Base-by-base conservation (phyloP, 1,140 invertebrate genomes). In the Meteorus sp. region DNA sequence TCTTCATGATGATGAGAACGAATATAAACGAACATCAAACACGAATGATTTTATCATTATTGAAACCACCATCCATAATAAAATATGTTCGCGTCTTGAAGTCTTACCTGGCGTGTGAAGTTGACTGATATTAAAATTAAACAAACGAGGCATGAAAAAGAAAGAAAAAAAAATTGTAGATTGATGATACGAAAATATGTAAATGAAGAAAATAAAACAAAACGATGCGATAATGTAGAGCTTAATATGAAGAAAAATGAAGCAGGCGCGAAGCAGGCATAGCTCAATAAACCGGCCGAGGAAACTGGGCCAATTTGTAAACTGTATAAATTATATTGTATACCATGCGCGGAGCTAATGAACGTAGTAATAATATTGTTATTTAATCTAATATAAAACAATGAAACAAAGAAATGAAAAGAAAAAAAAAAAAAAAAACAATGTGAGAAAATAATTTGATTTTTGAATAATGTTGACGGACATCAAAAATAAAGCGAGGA, bases 1-100 rank as follows among this genome's bases (percentile, higher is more conserved):
- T n/a, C 27, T 31, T 43, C 17, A 8, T 2, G 22, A 56, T n/a
- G 41, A 23, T 35, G 5, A 5, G 20, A 19, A 5, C 20, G 3
- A 52, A 35, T 35, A 23, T 52, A 11, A 8, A 51, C 33, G 20
- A 72, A 70, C 72, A 53, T n/a, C n/a, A 39, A 62, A 52, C 22
- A 25, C 51, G 8, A 7, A 23, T 15, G 17, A 33, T 19, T 19
- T 33, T 52, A n/a, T n/a, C n/a, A n/a, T n/a, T n/a, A n/a, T n/a
- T n/a, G n/a, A n/a, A n/a, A n/a, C n/a, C n/a, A n/a, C n/a, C 15
- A 52, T 37, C 27, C 27, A 52, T 47, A 17, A 47, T 19, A 15
- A 54, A 56, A 56, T 45, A 23, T 33, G 41, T 58, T 29, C 19
- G 17, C 39, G 20, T 25, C 27, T 19, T 31, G 35, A 13, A 37